Evolutionary conservation across 2,888 invertebrate genomes (phyloP).

Genomic region (Pteria penguin): DNA sequence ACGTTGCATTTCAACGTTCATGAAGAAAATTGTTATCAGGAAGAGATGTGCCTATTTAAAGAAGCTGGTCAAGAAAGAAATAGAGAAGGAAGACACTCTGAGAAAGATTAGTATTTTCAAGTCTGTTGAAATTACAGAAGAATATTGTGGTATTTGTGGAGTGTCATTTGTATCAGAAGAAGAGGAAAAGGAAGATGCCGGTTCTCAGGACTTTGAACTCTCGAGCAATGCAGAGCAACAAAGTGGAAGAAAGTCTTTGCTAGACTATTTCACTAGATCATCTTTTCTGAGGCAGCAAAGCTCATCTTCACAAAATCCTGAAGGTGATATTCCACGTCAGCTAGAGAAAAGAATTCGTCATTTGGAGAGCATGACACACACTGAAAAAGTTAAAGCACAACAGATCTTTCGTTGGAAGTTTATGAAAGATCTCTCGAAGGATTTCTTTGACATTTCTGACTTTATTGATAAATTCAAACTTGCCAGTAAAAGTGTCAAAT

Average conservation of each 20-base stretch:
- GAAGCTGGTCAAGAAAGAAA: slow-evolving; percentile 17
- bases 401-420: slow-evolving; percentile 6
- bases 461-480: slow-evolving; percentile 30
- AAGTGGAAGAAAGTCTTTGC: too few species aligned
- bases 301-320: background rate
- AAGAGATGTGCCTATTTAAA: slow-evolving; percentile 8
- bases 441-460: background rate
- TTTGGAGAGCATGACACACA: slow-evolving; percentile 1
- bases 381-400: slow-evolving; percentile 8
- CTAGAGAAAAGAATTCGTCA: slow-evolving; percentile 6
- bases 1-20: slow-evolving; percentile 36
- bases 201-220: background rate
- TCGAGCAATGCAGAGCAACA: too few species aligned
- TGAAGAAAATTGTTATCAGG: slow-evolving; percentile 30
- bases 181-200: background rate
- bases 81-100: background rate
- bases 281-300: background rate
- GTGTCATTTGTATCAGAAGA: slow-evolving; percentile 36
- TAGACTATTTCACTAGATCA: too few species aligned
- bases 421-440: background rate
- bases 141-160: slow-evolving; percentile 57
- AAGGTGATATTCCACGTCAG: background rate
- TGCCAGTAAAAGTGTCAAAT: background rate
- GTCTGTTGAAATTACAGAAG: slow-evolving; percentile 43
- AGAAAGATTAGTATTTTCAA: slow-evolving; percentile 35